phyloP scores from a whole-genome alignment of 2,797 vertebrate species.

The Sebastes iracundus region DNA sequence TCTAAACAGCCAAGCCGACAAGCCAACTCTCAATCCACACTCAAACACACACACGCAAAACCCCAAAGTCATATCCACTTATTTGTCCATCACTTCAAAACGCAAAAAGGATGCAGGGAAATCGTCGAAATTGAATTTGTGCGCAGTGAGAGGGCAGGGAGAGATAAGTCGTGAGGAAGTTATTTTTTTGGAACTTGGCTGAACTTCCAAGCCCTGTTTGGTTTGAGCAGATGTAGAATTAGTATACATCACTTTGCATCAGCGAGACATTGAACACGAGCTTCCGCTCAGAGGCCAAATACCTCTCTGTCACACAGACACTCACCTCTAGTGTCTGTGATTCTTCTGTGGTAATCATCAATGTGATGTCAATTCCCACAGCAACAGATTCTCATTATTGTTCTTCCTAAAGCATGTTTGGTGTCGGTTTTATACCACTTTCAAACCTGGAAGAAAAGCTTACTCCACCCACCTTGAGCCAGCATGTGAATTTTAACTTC shows the following conservation, averaged over 20 bases:
- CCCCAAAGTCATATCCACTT: conserved; percentile 59
- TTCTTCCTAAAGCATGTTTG: conserved; percentile 10
- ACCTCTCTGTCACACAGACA: conserved; percentile 56
- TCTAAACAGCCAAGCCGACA: conserved; percentile 62
- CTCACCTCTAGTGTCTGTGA: conserved; percentile 46
- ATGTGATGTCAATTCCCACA: conserved; percentile 61
- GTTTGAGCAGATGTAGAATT: conserved; percentile 82
- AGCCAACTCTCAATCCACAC: conserved; percentile 47
- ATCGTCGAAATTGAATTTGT: conserved; percentile 36
- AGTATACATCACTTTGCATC: conserved; percentile 81
- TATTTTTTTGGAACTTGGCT: conserved; percentile 62
- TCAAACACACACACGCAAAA: conserved; percentile 28
- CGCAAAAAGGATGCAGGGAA: conserved; percentile 41
- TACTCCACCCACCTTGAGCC: not conserved
- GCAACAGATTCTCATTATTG: conserved; percentile 23
- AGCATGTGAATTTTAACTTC: not conserved
- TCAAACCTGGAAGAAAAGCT: not conserved
- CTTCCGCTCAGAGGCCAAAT: conserved; percentile 66
- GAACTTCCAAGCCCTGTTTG: conserved; percentile 75
- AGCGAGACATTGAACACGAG: conserved; percentile 75
- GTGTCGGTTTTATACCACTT: not conserved
- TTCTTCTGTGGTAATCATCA: conserved; percentile 56
- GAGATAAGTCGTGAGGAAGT: conserved; percentile 53
- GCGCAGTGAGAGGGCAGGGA: conserved; percentile 9
- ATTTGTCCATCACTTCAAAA: conserved; percentile 66